Base-by-base conservation (phyloP, 2,888 invertebrate genomes). In the Abscondita cerata region DNA sequence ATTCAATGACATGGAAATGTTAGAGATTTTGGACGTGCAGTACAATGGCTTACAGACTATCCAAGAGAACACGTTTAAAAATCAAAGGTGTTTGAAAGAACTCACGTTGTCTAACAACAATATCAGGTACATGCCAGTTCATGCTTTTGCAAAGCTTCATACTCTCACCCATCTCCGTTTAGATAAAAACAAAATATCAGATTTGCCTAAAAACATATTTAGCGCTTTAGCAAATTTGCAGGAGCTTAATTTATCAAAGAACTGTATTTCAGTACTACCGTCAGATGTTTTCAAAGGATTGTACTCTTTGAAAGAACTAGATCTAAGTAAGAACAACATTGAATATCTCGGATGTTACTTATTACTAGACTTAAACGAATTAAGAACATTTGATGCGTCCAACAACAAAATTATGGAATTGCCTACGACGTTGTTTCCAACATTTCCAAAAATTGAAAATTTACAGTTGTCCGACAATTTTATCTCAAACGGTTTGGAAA, bases 181-280 rank as follows among this genome's bases (percentile, higher is more conserved):
- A 15, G 41, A 41, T 12, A 12, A 13, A 11, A 41, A 41, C 13
- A n/a, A 18, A 16, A 16, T 41, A 6, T 41, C 3, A 3, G 41
- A 15, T 15, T 41, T 41, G 41, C 16, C 15, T 8, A 61, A 66
- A 4, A 72, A 70, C 1, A 68, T 74, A 8, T 77, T 78, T 55
- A 50, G 58, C 12, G 59, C 66, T 11, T 56, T 78, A 20, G 58
- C 50, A 46, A 76, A 77, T 53, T 56, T 78, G 11, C 61, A 68
- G 8, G 51, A 65, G 13, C 60, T 78, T 19, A 65, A 70, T 19
- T 56, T 78, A 15, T 71, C 71, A 18, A 46, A 64, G n/a, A 78
- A 78, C 53, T 59, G 62, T 8, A 64, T 77, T 11, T 54, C 48
- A 6, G 54, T 41, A n/a, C 52, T 77, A 33, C 33, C 52, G 1